A percentile compares a stretch with the other conserved stretches of the same genome.
Conservation (phyloP, 2,888 invertebrate genomes). For the Cryptus armator region DNA sequence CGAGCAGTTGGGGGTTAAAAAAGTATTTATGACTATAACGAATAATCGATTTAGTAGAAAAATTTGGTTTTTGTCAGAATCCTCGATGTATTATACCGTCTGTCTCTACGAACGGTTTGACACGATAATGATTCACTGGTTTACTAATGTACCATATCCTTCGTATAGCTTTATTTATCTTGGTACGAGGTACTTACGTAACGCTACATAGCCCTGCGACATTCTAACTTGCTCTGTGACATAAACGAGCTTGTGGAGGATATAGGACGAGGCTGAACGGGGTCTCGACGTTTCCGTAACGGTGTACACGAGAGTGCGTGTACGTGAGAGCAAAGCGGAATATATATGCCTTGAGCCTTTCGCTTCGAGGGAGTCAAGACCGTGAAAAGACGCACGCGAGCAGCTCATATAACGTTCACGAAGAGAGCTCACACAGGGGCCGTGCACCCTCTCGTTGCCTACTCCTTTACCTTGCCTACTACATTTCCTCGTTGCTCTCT, state of each 20-base stretch:
- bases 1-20: no score
- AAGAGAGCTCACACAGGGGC: constrained; percentile 45
- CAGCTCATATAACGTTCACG: constrained; percentile 61
- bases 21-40: no score
- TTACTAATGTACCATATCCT: neutral
- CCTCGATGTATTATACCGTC: neutral
- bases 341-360: constrained; percentile 53
- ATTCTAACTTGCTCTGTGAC: constrained; percentile 39
- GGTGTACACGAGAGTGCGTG: neutral
- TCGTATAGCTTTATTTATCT: constrained; percentile 8
- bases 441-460: constrained; percentile 20
- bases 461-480: constrained; percentile 34
- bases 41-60: neutral
- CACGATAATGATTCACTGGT: neutral
- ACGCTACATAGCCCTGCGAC: constrained; percentile 24
- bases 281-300: constrained; percentile 14
- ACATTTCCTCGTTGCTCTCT: constrained; percentile 10
- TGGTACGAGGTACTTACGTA: constrained; percentile 19
- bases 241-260: constrained; percentile 29
- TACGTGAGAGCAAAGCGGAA: constrained; percentile 35
- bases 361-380: constrained; percentile 48
- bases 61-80: neutral
- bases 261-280: neutral
- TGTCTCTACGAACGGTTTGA: neutral
- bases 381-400: constrained; percentile 63